Evolutionary conservation across 2,113 vertebrate species (phyloP).

Genomic region (Haemorhous mexicanus): DNA sequence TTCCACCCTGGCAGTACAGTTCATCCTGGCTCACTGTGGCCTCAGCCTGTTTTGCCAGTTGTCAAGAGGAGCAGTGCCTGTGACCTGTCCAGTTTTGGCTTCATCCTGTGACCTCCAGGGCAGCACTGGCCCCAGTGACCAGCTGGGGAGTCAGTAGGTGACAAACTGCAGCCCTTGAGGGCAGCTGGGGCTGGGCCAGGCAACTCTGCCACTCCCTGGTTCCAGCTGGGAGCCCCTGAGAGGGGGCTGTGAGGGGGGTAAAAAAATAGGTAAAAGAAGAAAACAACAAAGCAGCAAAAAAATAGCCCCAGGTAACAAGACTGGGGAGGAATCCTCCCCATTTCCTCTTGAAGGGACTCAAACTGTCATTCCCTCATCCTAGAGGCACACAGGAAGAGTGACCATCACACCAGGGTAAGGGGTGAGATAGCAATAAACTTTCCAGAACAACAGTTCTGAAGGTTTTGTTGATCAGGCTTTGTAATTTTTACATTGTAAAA

Average conservation of each 20-base stretch:
- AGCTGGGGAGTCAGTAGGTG: background rate
- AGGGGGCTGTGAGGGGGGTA: rapidly evolving
- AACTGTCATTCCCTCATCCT: background rate
- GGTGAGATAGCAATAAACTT: background rate
- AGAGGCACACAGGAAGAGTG: background rate
- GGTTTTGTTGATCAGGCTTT: background rate
- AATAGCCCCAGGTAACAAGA: background rate
- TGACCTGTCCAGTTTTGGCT: background rate
- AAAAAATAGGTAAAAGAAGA: rapidly evolving
- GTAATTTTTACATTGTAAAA: background rate
- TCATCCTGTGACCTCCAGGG: background rate
- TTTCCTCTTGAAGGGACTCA: background rate
- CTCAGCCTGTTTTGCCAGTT: background rate
- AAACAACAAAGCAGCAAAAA: background rate
- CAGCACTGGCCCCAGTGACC: background rate
- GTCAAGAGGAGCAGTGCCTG: background rate
- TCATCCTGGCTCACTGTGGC: background rate
- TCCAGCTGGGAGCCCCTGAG: background rate
- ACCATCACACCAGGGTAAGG: background rate
- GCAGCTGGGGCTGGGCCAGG: background rate
- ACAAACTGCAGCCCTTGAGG: background rate
- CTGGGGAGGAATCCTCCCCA: background rate
- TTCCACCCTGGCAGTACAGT: background rate
- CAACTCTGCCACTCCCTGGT: background rate
- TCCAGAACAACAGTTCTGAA: background rate